These are phyloP conservation scores for Saccopteryx bilineata DNA, from an alignment of 2,113 vertebrate species.

Conservation along the genomic window DNA sequence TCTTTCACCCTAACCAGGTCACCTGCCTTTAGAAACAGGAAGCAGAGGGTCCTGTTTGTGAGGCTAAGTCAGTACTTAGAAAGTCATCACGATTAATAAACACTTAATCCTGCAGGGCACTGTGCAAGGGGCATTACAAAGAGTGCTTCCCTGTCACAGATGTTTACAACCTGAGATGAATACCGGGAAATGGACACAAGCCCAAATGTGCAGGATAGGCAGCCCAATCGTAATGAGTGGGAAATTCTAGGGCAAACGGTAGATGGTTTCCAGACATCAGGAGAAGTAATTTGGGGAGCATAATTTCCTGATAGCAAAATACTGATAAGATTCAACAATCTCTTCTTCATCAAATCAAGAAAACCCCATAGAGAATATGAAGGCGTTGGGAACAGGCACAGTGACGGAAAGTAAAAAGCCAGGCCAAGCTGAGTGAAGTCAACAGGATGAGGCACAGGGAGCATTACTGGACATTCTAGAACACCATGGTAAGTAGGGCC, in stretches of 20 bases:
- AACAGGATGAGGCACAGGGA: fast-evolving
- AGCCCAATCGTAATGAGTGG: too few relatives aligned
- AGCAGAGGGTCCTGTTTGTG: background rate
- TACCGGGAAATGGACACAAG: background rate
- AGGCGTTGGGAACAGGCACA: too few relatives aligned
- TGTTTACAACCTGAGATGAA: background rate
- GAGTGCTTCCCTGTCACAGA: background rate
- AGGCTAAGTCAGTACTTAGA: background rate
- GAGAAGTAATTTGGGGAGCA: too few relatives aligned
- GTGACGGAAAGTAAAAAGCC: fast-evolving
- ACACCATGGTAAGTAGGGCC: background rate
- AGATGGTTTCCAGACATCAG: background rate
- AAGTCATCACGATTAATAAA: background rate
- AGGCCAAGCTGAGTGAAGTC: background rate
- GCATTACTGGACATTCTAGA: background rate
- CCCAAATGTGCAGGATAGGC: background rate
- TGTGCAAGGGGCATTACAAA: too few relatives aligned
- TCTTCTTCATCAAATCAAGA: background rate
- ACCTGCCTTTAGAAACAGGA: background rate
- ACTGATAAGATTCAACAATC: background rate
- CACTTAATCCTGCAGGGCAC: background rate
- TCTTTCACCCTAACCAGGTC: background rate
- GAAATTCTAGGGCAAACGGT: background rate
- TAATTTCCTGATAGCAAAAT: background rate
- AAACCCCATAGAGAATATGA: background rate